Base-by-base conservation (phyloP, 2,888 invertebrate species). In the Drosophila falleni region DNA sequence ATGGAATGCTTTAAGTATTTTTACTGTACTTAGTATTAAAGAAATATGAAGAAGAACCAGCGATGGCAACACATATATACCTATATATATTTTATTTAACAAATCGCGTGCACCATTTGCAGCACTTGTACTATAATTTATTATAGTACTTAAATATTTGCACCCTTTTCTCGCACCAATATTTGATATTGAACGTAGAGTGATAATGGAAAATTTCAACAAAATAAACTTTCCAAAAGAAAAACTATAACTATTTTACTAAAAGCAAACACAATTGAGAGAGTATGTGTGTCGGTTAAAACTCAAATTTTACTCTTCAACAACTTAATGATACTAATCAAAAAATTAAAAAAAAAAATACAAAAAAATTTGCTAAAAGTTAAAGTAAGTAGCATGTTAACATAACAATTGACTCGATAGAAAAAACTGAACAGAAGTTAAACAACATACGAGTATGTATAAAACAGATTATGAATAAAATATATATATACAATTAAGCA, bases 151-250 rank as follows among this genome's bases (percentile, higher is more conserved):
- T 56, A 44, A 50, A 67, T 54, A 64, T 61, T 81, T 78, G 89
- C 84, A 89, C 89, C 84, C 56, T 74, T 84, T 76, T 85, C 81
- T 87, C 55, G 84, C 84, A 85, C 84, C 84, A 89, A 85, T 89
- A 89, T 87, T 69, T 74, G 66, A 85, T 85, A 85, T 85, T 85
- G 89, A 89, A 72, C 74, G 76, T 89, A 89, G 89, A 87, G 84
- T 89, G 84, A 85, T 85, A 79, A 70, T 44, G 65, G 49, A 79
- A 71, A 61, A 63, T 33, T 54, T 44, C n/a, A 33, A 58, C 13
- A 16, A 23, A 15, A 53, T 46, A 56, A 26, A 46, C 69, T 76
- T 83, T 68, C 62, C 50, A 65, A 61, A 23, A 23, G 8, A 26
- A 54, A 67, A 58, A 63, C 39, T 33, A 49, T 10, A 62, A 63